phyloP scores from a whole-genome alignment of 2,888 invertebrate genomes.

The Conops quadrifasciatus region DNA sequence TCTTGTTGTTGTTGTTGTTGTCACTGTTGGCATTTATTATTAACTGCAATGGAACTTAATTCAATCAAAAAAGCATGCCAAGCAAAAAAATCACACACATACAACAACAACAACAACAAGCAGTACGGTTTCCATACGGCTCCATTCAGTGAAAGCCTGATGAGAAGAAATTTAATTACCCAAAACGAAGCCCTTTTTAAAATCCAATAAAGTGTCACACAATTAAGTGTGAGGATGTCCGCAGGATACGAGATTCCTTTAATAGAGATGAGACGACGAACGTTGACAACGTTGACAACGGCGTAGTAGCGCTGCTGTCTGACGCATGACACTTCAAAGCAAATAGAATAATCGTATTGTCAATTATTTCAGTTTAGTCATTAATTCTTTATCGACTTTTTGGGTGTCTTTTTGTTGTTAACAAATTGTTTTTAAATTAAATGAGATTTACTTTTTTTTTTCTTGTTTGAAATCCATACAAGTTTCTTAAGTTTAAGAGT shows the following conservation, averaged over 20 bases:
- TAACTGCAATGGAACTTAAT: slow-evolving; percentile 34
- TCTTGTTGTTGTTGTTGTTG: slow-evolving; percentile 27
- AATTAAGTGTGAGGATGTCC: slow-evolving; percentile 57
- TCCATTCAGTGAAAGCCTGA: neutral
- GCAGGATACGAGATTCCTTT: slow-evolving; percentile 10
- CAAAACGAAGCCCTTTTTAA: slow-evolving; percentile 50
- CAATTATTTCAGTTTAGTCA: slow-evolving; percentile 4
- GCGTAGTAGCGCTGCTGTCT: neutral
- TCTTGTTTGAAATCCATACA: no score
- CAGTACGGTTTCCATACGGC: no score
- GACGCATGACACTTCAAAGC: neutral
- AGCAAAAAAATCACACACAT: neutral
- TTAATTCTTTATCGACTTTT: neutral
- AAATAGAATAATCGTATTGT: neutral
- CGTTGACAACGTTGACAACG: neutral
- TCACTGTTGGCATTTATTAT: slow-evolving; percentile 33
- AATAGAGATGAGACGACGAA: neutral
- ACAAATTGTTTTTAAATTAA: no score
- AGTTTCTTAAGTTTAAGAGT: no score
- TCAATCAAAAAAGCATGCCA: slow-evolving; percentile 33
- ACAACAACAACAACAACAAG: no score
- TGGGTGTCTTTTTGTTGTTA: neutral
- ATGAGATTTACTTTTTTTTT: no score
- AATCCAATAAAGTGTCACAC: slow-evolving; percentile 60
- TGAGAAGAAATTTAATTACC: slow-evolving; percentile 36